phyloP scores from a whole-genome alignment of 2,888 invertebrate genomes.

The Philopedon plagiatum region DNA sequence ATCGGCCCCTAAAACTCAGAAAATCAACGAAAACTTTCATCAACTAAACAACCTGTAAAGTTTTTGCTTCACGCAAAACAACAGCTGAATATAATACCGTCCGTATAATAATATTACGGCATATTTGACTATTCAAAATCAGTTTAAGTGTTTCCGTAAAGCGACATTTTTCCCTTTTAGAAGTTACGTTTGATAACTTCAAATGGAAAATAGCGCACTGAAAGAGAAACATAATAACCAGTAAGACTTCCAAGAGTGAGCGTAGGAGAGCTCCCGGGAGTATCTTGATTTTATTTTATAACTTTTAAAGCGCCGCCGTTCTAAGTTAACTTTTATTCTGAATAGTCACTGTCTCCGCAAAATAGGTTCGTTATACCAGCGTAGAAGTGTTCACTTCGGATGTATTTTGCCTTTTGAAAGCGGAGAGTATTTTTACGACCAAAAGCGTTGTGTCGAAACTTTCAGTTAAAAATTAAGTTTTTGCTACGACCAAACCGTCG shows the following conservation, averaged over 20 bases:
- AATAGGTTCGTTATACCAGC: constrained; percentile 20
- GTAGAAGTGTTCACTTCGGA: constrained; percentile 15
- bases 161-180: constrained; percentile 17
- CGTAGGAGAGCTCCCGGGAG: constrained; percentile 7
- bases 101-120: constrained; percentile 8
- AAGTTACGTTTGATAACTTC: constrained; percentile 6
- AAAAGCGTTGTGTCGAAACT: neutral
- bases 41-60: neutral
- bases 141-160: constrained; percentile 15
- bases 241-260: constrained; percentile 7
- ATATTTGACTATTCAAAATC: constrained; percentile 22
- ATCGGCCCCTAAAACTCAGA: neutral
- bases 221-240: constrained; percentile 18
- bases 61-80: constrained; percentile 1
- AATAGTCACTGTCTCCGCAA: constrained; percentile 16
- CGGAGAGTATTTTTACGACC: neutral
- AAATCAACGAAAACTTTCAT: neutral
- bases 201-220: constrained; percentile 12
- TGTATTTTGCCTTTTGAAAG: neutral
- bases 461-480: neutral
- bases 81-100: neutral
- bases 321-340: constrained; percentile 15
- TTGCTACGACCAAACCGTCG: too few relatives aligned
- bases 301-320: constrained; percentile 19
- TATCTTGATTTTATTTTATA: constrained; percentile 21